Conservation (phyloP, 2,113 vertebrate species). For the Tympanuchus pallidicinctus region DNA sequence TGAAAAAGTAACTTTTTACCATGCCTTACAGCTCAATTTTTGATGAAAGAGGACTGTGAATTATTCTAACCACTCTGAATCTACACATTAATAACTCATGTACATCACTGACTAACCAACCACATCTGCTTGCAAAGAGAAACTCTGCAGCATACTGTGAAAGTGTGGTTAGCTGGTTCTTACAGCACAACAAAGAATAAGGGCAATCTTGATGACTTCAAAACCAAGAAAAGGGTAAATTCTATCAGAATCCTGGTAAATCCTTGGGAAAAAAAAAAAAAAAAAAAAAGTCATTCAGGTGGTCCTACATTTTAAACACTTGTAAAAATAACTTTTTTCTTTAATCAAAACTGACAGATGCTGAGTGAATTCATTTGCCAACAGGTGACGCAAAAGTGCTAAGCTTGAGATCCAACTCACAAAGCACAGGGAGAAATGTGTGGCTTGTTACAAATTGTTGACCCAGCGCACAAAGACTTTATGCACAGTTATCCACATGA, state of each 20-base stretch:
- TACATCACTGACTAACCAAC: not conserved
- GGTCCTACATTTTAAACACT: not conserved
- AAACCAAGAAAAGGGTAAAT: not conserved
- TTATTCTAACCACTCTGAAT: not conserved
- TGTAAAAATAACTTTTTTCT: not conserved
- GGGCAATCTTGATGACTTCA: not conserved
- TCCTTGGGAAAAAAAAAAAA: not conserved
- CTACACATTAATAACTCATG: not conserved
- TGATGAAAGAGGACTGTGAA: not conserved
- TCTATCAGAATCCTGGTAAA: not conserved
- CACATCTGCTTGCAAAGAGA: accelerated
- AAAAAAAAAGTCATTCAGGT: accelerated
- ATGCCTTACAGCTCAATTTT: constrained; percentile 2
- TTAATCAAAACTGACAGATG: not conserved
- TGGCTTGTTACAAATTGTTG: not conserved
- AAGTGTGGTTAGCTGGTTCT: not conserved
- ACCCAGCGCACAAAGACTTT: not conserved
- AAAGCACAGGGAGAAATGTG: not conserved
- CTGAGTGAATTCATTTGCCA: not conserved
- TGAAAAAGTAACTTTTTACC: not conserved
- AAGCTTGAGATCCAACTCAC: not conserved
- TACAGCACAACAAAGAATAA: not conserved
- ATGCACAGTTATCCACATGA: not conserved
- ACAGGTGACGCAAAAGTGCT: not conserved
- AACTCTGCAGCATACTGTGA: not conserved